Evolutionary conservation across 2,888 invertebrate genomes (phyloP).

Genomic region (Drosophila setosimentum): DNA sequence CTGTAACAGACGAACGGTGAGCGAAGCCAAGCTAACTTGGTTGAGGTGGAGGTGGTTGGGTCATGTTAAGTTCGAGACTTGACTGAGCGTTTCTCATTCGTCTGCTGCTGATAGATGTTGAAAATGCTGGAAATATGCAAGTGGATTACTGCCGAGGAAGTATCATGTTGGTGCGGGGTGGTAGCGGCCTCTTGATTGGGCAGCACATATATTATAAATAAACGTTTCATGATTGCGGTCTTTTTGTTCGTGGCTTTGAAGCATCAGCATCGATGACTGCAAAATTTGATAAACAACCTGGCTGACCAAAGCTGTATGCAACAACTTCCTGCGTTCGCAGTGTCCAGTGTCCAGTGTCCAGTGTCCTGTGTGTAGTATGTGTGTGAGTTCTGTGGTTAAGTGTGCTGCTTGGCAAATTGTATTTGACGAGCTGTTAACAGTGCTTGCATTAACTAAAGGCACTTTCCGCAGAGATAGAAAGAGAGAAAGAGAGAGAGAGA

Average conservation of each 20-base stretch:
- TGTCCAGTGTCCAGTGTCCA: conserved; percentile 3
- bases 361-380: conserved; percentile 4
- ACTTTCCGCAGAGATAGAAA: not conserved
- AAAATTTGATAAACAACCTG: conserved; percentile 63
- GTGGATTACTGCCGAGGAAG: conserved; percentile 12
- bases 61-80: conserved; percentile 60
- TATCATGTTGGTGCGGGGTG: not conserved
- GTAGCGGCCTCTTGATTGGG: conserved; percentile 1
- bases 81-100: conserved; percentile 41
- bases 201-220: conserved; percentile 68
- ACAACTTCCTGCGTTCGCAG: conserved; percentile 11
- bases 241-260: conserved; percentile 50
- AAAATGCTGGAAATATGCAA: conserved; percentile 60
- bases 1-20: conserved; percentile 29
- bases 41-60: conserved; percentile 48
- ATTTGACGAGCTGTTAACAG: conserved; percentile 73
- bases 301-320: conserved; percentile 22
- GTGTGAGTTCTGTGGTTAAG: conserved; percentile 19
- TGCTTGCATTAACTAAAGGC: conserved; percentile 50
- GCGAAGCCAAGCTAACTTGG: conserved; percentile 15
- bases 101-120: conserved; percentile 66
- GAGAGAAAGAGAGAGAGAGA: not conserved
- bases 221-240: conserved; percentile 75
- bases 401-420: conserved; percentile 57
- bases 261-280: conserved; percentile 60